Percentiles rank a stretch among this genome's conserved stretches.
These are phyloP conservation scores for Sarcophaga variegata DNA, from an alignment of 2,888 invertebrate genomes.

Conservation along the genomic window DNA sequence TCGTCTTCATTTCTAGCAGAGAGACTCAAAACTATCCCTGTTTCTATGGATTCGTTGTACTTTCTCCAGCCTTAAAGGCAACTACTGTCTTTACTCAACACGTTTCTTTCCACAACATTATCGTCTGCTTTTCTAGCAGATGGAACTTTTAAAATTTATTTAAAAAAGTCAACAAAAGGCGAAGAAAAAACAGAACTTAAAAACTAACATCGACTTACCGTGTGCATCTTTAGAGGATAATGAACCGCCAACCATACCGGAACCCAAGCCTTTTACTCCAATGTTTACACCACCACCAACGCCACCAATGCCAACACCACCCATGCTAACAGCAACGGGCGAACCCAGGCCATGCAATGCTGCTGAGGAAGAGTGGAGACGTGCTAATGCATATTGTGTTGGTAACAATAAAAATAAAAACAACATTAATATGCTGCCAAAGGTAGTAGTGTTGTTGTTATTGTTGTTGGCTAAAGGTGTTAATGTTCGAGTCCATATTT, in stretches of 20 bases:
- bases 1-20: no score
- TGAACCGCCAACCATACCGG: constrained; percentile 71
- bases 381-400: constrained; percentile 75
- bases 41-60: no score
- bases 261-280: constrained; percentile 29
- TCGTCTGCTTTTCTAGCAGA: no score
- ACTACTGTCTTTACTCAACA: no score
- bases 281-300: constrained; percentile 45
- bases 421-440: constrained; percentile 76
- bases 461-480: constrained; percentile 22
- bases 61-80: no score
- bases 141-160: constrained; percentile 46
- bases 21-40: no score
- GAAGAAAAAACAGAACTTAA: constrained; percentile 14
- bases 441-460: constrained; percentile 15
- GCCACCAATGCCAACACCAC: constrained; percentile 60
- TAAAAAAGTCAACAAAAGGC: constrained; percentile 8
- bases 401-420: constrained; percentile 71
- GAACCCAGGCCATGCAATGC: constrained; percentile 69
- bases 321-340: constrained; percentile 60
- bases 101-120: no score
- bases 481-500: constrained; percentile 44
- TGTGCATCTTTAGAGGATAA: constrained; percentile 79
- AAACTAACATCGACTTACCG: constrained; percentile 76
- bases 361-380: constrained; percentile 75